phyloP scores from a whole-genome alignment of 1,140 invertebrate species.

The Hyphantria cunea region DNA sequence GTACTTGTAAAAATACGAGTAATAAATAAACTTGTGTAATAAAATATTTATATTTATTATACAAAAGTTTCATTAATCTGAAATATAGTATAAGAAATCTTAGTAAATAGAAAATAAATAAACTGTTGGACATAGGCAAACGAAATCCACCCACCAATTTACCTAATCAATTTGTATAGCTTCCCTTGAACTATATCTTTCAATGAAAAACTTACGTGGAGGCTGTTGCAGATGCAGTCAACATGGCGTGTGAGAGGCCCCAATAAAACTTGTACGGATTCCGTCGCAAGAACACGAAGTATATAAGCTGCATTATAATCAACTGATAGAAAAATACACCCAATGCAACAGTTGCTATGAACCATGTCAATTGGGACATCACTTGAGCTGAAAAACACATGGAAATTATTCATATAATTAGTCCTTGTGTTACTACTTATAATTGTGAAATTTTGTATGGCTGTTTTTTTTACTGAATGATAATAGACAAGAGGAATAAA shows the following conservation, averaged over 20 bases:
- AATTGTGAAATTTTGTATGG: not conserved
- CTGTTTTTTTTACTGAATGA: no score
- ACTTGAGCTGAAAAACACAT: constrained; percentile 82
- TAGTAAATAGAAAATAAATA: no score
- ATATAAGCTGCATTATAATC: constrained; percentile 91
- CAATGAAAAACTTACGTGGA: constrained; percentile 89
- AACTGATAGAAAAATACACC: constrained; percentile 95
- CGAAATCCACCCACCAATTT: no score
- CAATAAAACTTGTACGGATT: constrained; percentile 95
- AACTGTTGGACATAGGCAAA: no score
- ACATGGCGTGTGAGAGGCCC: constrained; percentile 91
- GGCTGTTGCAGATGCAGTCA: constrained; percentile 96
- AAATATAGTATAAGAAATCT: no score
- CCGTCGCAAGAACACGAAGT: constrained; percentile 91
- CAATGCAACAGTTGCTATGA: constrained; percentile 92
- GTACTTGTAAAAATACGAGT: no score
- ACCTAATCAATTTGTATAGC: no score
- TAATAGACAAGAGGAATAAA: no score
- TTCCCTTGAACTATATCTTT: no score
- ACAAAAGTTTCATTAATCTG: no score
- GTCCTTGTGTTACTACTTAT: not conserved
- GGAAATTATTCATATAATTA: not conserved
- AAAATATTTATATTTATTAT: no score
- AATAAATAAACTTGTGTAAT: no score
- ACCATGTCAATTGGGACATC: constrained; percentile 92